Evolutionary conservation across 2,797 vertebrate species (phyloP), one percentile per base, ranked within the genome.

Genomic region (Erithacus rubecula): DNA sequence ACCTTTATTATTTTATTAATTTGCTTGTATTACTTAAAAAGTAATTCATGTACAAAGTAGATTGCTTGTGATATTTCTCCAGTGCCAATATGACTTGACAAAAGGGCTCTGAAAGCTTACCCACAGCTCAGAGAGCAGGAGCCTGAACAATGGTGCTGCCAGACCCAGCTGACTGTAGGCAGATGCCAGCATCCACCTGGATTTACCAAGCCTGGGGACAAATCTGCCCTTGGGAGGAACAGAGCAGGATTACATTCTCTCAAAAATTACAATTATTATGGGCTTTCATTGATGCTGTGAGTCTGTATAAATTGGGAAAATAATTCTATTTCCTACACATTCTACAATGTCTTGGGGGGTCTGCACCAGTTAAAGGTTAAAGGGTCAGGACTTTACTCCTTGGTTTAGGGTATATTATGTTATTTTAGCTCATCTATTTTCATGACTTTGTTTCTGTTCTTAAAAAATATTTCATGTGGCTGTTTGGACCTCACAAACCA

Each of bases 141-240:
- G 32, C 14, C 59, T 13, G 8, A 84, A 6, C 0, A 3, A 15
- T 13, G 26, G 18, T 22, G n/a, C 51, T 87, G 36, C 76, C 69
- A 77, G 49, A 56, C 49, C 76, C 65, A 63, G n/a, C 22, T 0
- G 0, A 27, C 26, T 0, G 0, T 1, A 51, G 43, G 52, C 65
- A 71, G 51, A 15, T 64, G 22, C 43, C 5, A 11, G 26, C 55
- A 59, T 24, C 4, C 2, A 39, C 55, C 69, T 55, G 64, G 89
- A 51, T 3, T 3, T 30, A 44, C 41, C 21, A 36, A 44, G 26
- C 67, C 78, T 53, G 34, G 29, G 41, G 44, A 51, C 32, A 68
- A 58, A 21, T 52, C 80, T 67, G 39, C 59, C 62, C 74, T 83
- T 56, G 86, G 56, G 52, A 95, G 58, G 62, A 82, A 18, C 27